Percentiles rank a stretch among this genome's conserved stretches.
Conservation (phyloP, 2,797 vertebrate genomes). For the Triplophysa yarkandensis region DNA sequence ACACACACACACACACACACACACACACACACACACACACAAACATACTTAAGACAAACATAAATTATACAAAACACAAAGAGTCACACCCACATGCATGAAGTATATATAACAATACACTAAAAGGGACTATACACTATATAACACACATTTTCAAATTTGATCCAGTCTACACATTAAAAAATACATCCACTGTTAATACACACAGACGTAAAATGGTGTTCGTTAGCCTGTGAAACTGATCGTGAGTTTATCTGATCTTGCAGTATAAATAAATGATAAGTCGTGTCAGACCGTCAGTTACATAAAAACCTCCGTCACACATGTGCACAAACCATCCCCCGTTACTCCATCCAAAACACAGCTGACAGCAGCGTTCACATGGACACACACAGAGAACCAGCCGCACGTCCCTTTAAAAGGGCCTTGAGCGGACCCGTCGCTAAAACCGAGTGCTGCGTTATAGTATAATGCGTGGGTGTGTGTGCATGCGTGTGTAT, state of each 20-base stretch:
- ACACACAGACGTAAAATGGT: not conserved
- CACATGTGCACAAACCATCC: conserved; percentile 56
- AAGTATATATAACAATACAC: not conserved
- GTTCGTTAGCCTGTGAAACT: conserved; percentile 13
- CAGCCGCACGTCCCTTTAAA: conserved; percentile 40
- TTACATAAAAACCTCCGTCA: conserved; percentile 71
- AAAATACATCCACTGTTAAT: not conserved
- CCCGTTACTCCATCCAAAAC: conserved; percentile 51
- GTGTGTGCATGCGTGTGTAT: conserved; percentile 31
- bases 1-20: conserved; percentile 16
- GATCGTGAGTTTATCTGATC: conserved; percentile 42
- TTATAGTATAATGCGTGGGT: conserved; percentile 27
- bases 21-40: too few relatives aligned
- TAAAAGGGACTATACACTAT: not conserved
- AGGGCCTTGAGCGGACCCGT: conserved; percentile 51
- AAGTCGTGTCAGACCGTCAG: conserved; percentile 57
- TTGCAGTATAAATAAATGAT: conserved; percentile 55
- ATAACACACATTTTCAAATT: not conserved
- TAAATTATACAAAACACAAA: not conserved
- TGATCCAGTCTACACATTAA: not conserved
- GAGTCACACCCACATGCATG: not conserved
- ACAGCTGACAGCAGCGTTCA: conserved; percentile 48
- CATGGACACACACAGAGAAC: conserved; percentile 32
- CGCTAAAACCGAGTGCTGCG: conserved; percentile 27
- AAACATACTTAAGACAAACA: not conserved